A percentile compares a stretch with the other conserved stretches of the same genome.
These are phyloP conservation scores for Tarsius wallacei DNA, from an alignment of 2,797 vertebrate species.

Conservation along the genomic window DNA sequence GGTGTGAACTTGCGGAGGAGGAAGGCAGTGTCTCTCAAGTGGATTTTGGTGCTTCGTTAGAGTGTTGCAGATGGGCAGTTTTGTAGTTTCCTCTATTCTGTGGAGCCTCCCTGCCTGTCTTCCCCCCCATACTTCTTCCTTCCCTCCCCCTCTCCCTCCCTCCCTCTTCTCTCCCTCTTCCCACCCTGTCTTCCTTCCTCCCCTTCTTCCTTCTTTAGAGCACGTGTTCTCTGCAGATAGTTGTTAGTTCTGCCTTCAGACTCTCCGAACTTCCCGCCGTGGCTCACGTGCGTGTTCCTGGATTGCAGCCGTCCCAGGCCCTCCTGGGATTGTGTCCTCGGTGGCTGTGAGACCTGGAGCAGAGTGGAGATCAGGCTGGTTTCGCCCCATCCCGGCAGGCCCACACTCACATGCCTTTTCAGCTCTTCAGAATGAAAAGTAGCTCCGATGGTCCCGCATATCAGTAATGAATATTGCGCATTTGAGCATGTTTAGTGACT, in stretches of 20 bases:
- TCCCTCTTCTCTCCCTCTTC: not conserved
- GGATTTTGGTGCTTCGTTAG: not conserved
- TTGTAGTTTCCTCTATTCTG: not conserved
- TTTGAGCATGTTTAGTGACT: slow-evolving; percentile 40
- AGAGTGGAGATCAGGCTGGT: slow-evolving; percentile 61
- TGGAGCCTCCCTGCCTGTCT: not conserved
- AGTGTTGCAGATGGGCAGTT: slow-evolving; percentile 24
- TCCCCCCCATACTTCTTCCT: not conserved
- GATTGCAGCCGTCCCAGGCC: slow-evolving; percentile 74
- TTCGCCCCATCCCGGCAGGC: slow-evolving; percentile 50
- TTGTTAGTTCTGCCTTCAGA: slow-evolving; percentile 29
- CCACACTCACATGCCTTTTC: slow-evolving; percentile 62
- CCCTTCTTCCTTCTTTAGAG: not conserved
- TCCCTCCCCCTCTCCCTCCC: not conserved
- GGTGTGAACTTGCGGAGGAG: not conserved
- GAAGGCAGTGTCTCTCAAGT: slow-evolving; percentile 54
- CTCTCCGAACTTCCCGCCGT: slow-evolving; percentile 62
- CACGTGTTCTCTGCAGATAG: slow-evolving; percentile 44
- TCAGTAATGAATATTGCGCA: slow-evolving; percentile 60
- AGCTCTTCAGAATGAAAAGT: slow-evolving; percentile 51
- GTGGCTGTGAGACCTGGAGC: slow-evolving; percentile 30
- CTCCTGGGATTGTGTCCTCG: slow-evolving; percentile 55
- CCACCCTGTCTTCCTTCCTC: not conserved
- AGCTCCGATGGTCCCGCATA: not conserved
- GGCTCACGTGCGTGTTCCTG: slow-evolving; percentile 74